These are phyloP conservation scores for Byasa hedistus DNA, from an alignment of 2,888 invertebrate species.

Conservation along the genomic window DNA sequence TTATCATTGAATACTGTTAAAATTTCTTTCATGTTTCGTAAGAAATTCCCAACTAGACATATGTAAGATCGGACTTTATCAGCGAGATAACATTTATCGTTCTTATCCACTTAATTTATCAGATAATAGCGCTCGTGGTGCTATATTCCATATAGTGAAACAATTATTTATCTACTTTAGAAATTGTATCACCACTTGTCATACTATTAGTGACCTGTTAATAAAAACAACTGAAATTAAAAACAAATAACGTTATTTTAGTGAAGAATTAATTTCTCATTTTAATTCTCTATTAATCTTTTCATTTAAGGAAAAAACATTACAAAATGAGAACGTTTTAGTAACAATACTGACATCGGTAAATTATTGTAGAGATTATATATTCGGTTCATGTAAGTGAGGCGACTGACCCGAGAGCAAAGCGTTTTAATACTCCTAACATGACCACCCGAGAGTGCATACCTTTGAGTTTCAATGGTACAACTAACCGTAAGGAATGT, in stretches of 20 bases:
- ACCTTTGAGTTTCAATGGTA: slow-evolving; percentile 9
- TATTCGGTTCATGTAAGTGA: slow-evolving; percentile 36
- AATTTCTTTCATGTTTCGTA: slow-evolving; percentile 21
- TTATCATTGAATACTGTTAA: neutral
- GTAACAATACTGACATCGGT: slow-evolving; percentile 15
- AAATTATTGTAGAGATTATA: slow-evolving; percentile 31
- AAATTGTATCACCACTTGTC: neutral
- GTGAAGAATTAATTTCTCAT: neutral
- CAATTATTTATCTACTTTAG: slow-evolving; percentile 20
- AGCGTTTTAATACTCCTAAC: slow-evolving; percentile 27
- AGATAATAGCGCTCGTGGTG: slow-evolving; percentile 47
- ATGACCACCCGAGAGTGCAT: slow-evolving; percentile 25
- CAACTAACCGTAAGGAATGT: slow-evolving; percentile 13
- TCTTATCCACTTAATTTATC: slow-evolving; percentile 65
- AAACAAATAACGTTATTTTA: neutral
- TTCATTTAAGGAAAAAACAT: no score
- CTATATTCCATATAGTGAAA: slow-evolving; percentile 26
- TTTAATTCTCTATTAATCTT: no score
- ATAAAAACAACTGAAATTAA: neutral
- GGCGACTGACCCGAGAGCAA: slow-evolving; percentile 37
- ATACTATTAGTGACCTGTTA: neutral
- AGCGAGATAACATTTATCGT: slow-evolving; percentile 54
- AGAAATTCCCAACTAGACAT: slow-evolving; percentile 49
- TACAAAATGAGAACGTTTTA: neutral
- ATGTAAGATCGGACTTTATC: slow-evolving; percentile 64